These are phyloP conservation scores for Perognathus longimembris DNA, from an alignment of 2,113 vertebrate genomes.

Conservation along the genomic window DNA sequence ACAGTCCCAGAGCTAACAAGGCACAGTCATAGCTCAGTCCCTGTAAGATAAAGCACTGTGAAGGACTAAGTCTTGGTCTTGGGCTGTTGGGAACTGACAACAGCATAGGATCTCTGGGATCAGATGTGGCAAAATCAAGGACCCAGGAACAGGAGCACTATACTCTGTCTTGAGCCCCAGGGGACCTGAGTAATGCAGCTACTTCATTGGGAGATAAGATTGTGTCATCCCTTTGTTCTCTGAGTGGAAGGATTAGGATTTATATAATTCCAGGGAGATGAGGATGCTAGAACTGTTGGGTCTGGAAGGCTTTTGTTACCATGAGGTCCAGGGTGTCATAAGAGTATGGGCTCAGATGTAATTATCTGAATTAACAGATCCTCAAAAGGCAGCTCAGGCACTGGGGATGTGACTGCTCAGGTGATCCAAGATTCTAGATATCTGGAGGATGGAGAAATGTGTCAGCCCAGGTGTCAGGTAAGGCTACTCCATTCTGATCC, in stretches of 20 bases:
- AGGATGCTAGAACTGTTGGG: background rate
- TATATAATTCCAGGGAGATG: background rate
- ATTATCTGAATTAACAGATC: background rate
- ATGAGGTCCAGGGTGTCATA: background rate
- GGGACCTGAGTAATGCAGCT: background rate
- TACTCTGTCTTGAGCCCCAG: no score
- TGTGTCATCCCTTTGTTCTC: background rate
- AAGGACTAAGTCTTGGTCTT: no score
- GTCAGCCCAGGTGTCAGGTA: background rate
- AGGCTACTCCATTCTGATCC: background rate
- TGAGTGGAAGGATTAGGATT: background rate
- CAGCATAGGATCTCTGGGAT: background rate
- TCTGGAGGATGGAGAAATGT: background rate
- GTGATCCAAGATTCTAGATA: background rate
- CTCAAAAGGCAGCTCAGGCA: background rate
- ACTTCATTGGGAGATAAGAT: background rate
- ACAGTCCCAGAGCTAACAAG: background rate
- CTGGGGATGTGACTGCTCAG: background rate
- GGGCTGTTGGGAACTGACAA: no score
- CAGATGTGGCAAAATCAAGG: background rate
- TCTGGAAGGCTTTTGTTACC: background rate
- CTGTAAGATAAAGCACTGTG: background rate
- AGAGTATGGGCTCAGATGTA: background rate
- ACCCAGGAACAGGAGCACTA: background rate
- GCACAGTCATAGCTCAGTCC: background rate